phyloP scores from a whole-genome alignment of 2,797 vertebrate species.

The Neosalanx taihuensis region DNA sequence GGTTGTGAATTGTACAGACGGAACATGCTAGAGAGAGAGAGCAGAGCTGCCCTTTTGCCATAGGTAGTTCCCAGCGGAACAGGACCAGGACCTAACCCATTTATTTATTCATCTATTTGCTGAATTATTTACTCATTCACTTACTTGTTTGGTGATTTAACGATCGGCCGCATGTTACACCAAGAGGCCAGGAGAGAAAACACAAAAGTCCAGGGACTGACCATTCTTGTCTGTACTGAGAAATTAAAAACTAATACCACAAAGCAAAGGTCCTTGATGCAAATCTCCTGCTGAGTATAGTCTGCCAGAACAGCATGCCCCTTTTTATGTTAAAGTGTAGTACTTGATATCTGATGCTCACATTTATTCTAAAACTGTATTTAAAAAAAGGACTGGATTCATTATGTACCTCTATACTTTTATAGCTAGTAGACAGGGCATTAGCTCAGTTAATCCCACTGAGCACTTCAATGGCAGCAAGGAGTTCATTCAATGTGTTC shows the following conservation, averaged over 20 bases:
- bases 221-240: slow-evolving; percentile 50
- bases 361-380: slow-evolving; percentile 46
- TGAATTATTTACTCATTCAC: slow-evolving; percentile 70
- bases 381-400: slow-evolving; percentile 44
- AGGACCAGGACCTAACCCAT: slow-evolving; percentile 67
- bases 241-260: slow-evolving; percentile 53
- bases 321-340: slow-evolving; percentile 27
- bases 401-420: slow-evolving; percentile 35
- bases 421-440: slow-evolving; percentile 30
- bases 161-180: slow-evolving; percentile 76
- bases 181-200: slow-evolving; percentile 42
- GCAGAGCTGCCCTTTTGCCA: slow-evolving; percentile 83
- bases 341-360: slow-evolving; percentile 44
- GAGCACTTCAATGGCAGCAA: slow-evolving; percentile 24
- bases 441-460: slow-evolving; percentile 47
- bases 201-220: slow-evolving; percentile 50
- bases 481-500: slow-evolving; percentile 24
- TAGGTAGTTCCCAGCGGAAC: slow-evolving; percentile 87
- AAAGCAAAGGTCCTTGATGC: slow-evolving; percentile 41
- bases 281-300: background rate
- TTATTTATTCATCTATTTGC: slow-evolving; percentile 75
- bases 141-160: slow-evolving; percentile 68
- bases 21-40: slow-evolving; percentile 81
- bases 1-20: slow-evolving; percentile 93
- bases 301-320: background rate